These are phyloP conservation scores for Pseudococcus viburni DNA, from an alignment of 2,888 invertebrate genomes.

Conservation along the genomic window DNA sequence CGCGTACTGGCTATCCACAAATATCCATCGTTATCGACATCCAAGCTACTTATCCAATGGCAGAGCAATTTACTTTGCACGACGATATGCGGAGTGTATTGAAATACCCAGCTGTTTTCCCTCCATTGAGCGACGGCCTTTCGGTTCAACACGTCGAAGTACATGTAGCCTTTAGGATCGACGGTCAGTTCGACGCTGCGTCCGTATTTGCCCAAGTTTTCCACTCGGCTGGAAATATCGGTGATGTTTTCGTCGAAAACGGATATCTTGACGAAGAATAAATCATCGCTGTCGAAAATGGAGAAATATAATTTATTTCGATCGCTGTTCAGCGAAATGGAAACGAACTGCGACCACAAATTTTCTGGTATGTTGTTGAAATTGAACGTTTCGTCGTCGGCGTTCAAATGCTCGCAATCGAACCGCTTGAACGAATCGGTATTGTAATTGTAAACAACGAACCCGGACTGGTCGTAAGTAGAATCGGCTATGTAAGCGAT, in stretches of 20 bases:
- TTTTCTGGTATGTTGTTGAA: constrained; percentile 41
- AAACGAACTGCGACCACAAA: constrained; percentile 40
- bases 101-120: constrained; percentile 59
- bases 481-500: constrained; percentile 58
- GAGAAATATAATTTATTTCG: constrained; percentile 60
- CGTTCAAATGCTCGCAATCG: constrained; percentile 59
- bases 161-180: constrained; percentile 61
- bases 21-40: constrained; percentile 58
- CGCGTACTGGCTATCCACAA: constrained; percentile 50
- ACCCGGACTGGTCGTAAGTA: constrained; percentile 46
- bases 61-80: constrained; percentile 49
- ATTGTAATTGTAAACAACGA: constrained; percentile 53
- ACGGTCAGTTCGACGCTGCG: constrained; percentile 26
- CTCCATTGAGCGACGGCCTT: constrained; percentile 61
- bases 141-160: constrained; percentile 55
- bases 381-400: constrained; percentile 51
- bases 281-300: constrained; percentile 40
- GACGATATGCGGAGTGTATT: constrained; percentile 54
- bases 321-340: constrained; percentile 52
- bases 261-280: constrained; percentile 33
- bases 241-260: constrained; percentile 26
- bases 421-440: constrained; percentile 42
- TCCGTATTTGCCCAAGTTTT: constrained; percentile 55
- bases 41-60: constrained; percentile 59
- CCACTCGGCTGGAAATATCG: constrained; percentile 7